Conservation (phyloP, 1,140 invertebrate genomes). For the Drosophila sulfurigaster region DNA sequence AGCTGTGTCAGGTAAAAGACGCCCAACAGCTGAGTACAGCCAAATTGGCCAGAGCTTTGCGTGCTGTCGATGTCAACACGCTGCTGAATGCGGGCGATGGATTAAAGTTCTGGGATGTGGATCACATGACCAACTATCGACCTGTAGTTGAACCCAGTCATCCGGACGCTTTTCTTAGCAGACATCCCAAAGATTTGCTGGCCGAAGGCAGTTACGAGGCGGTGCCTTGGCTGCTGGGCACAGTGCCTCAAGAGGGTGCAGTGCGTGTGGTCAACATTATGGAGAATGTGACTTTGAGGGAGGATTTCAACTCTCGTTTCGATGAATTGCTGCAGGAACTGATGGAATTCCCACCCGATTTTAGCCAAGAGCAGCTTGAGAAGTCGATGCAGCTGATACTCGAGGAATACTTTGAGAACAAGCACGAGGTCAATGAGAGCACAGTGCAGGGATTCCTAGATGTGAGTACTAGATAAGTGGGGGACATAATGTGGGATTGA, state of each 20-base stretch:
- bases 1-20: constrained; percentile 59
- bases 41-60: constrained; percentile 78
- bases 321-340: constrained; percentile 67
- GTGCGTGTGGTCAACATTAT: constrained; percentile 83
- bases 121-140: constrained; percentile 85
- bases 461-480: constrained; percentile 59
- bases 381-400: constrained; percentile 49
- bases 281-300: constrained; percentile 65
- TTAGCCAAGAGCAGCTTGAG: constrained; percentile 21
- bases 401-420: constrained; percentile 69
- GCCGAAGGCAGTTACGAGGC: constrained; percentile 65
- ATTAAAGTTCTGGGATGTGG: constrained; percentile 84
- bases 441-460: constrained; percentile 75
- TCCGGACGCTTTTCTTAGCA: constrained; percentile 77
- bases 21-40: constrained; percentile 49
- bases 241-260: constrained; percentile 84
- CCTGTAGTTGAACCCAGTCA: constrained; percentile 79
- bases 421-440: constrained; percentile 60
- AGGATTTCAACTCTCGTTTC: constrained; percentile 77
- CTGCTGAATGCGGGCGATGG: constrained; percentile 77
- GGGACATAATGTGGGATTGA: no score
- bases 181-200: constrained; percentile 78
- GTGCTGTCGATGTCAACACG: constrained; percentile 68
- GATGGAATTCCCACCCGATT: constrained; percentile 65
- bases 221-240: constrained; percentile 85